phyloP scores from a whole-genome alignment of 1,140 invertebrate genomes.

The Drosophila tsacasi region DNA sequence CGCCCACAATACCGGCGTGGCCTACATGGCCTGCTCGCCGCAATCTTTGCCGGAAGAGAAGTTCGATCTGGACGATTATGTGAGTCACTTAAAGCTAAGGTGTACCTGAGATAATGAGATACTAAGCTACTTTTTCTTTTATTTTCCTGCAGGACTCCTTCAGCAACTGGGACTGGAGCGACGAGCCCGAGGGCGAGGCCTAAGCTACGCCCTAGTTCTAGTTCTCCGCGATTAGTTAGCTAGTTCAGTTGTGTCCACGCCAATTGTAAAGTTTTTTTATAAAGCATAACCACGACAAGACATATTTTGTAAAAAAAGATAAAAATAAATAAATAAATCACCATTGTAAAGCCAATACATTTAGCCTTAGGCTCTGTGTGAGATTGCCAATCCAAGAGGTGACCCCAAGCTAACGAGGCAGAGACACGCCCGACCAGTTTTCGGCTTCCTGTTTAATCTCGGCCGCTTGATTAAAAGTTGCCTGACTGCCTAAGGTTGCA shows the following conservation, averaged over 20 bases:
- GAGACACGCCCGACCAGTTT: slow-evolving; percentile 62
- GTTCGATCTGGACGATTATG: slow-evolving; percentile 74
- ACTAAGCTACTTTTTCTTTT: neutral
- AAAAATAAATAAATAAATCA: slow-evolving; percentile 53
- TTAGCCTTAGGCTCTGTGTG: slow-evolving; percentile 3
- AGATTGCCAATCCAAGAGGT: slow-evolving; percentile 18
- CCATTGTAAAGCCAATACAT: slow-evolving; percentile 28
- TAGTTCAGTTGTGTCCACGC: slow-evolving; percentile 36
- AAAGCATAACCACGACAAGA: slow-evolving; percentile 29
- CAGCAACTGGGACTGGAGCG: slow-evolving; percentile 76
- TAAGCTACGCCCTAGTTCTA: slow-evolving; percentile 35
- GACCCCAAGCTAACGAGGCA: slow-evolving; percentile 20
- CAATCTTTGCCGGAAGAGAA: slow-evolving; percentile 59
- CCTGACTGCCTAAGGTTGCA: slow-evolving; percentile 59
- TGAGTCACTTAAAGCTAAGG: slow-evolving; percentile 16
- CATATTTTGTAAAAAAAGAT: slow-evolving; percentile 66
- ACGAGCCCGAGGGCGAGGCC: slow-evolving; percentile 46
- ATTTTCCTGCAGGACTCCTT: slow-evolving; percentile 60
- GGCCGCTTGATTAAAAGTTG: slow-evolving; percentile 63
- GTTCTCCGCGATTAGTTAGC: slow-evolving; percentile 54
- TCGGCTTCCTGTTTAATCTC: slow-evolving; percentile 38
- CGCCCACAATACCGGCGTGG: slow-evolving; percentile 88
- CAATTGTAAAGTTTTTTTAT: slow-evolving; percentile 60
- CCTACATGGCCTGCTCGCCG: slow-evolving; percentile 86
- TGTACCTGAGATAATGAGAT: neutral